phyloP scores from a whole-genome alignment of 2,797 vertebrate genomes.

The Molossus molossus region DNA sequence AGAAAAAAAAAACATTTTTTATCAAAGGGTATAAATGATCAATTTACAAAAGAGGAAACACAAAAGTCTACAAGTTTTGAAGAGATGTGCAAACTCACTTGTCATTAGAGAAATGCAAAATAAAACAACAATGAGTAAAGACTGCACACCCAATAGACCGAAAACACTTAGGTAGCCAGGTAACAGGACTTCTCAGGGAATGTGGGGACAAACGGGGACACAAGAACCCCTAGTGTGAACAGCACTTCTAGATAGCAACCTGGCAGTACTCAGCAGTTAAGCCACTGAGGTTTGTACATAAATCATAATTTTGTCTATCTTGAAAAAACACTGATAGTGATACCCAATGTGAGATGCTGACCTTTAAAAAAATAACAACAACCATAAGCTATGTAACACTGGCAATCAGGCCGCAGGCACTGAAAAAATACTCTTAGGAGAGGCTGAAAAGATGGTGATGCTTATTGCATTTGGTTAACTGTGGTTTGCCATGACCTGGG shows the following conservation, averaged over 20 bases:
- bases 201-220: not conserved
- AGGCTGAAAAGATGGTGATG: not conserved
- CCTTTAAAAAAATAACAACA: not conserved
- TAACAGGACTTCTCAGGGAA: not conserved
- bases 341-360: not conserved
- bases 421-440: not conserved
- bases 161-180: not conserved
- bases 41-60: constrained; percentile 14
- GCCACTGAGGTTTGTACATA: not conserved
- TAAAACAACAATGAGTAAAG: not conserved
- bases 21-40: not conserved
- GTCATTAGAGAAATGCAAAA: not conserved
- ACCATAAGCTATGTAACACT: not conserved
- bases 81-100: not conserved
- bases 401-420: not conserved
- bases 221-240: not conserved
- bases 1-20: not conserved
- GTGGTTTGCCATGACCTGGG: not conserved
- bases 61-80: not conserved
- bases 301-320: not conserved
- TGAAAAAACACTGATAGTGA: not conserved
- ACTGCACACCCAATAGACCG: not conserved
- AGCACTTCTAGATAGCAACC: not conserved
- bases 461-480: not conserved
- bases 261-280: not conserved